These are phyloP conservation scores for Eurytoma adleriae DNA, from an alignment of 2,888 invertebrate genomes.

Conservation along the genomic window DNA sequence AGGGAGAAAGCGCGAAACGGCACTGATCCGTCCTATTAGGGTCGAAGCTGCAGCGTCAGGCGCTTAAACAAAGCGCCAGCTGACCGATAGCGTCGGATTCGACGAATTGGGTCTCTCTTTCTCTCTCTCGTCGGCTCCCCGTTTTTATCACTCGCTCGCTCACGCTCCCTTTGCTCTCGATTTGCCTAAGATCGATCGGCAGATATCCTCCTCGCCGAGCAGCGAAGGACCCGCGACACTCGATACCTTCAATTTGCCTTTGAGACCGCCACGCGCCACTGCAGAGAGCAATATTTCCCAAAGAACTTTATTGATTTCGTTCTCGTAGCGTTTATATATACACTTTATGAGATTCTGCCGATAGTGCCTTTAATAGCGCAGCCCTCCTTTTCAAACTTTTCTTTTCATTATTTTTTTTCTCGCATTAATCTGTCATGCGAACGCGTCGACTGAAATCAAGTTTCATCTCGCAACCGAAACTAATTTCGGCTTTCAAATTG, in stretches of 20 bases:
- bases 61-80: slow-evolving; percentile 69
- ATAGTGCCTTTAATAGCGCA: not conserved
- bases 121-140: slow-evolving; percentile 1
- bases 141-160: slow-evolving; percentile 48
- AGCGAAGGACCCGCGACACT: slow-evolving; percentile 38
- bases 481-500: too few relatives aligned
- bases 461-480: too few relatives aligned
- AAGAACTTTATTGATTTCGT: not conserved
- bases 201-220: slow-evolving; percentile 37
- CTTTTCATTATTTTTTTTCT: too few relatives aligned
- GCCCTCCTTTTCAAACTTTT: too few relatives aligned
- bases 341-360: not conserved
- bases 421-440: too few relatives aligned
- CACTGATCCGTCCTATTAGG: slow-evolving; percentile 60
- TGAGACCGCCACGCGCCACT: not conserved
- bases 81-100: slow-evolving; percentile 65
- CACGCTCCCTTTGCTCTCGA: slow-evolving; percentile 31
- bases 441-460: too few relatives aligned
- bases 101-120: slow-evolving; percentile 18
- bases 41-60: slow-evolving; percentile 75
- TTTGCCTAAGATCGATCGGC: slow-evolving; percentile 54
- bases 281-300: not conserved
- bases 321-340: not conserved
- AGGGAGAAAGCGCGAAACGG: slow-evolving; percentile 32
- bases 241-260: slow-evolving; percentile 51